Evolutionary conservation across 2,888 invertebrate genomes (phyloP), one percentile per base, ranked within the genome.

Genomic region (Nebria brevicollis): DNA sequence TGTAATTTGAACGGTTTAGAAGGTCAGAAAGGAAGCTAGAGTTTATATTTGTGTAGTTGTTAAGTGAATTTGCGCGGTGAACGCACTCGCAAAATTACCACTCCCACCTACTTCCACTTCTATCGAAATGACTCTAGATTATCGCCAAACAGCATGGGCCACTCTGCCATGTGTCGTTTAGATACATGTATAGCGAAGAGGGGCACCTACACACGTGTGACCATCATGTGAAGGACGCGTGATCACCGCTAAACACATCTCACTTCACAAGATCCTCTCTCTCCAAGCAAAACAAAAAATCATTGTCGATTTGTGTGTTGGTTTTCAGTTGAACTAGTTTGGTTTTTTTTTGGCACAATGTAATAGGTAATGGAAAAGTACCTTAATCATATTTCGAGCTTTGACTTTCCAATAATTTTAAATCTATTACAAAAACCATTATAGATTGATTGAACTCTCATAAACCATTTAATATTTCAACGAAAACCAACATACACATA

Each of bases 61-160:
- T 54, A 54, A 54, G 54, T 54, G 54, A 54, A 54, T 54, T 54
- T 54, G 54, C 54, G 54, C 54, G 54, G 54, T 54, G 54, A 54
- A 54, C 54, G 54, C 54, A 54, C 54, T 54, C 54, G 13, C 54
- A 54, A 54, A 20, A 54, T 54, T 54, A 54, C 11, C 54, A 54
- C 34, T 34, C 34, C 34, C 34, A 34, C 20, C 20, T 20, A 20
- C 20, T 34, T 34, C 2, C 4, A 34, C 4, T 34, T 34, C 34
- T 34, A 34, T 34, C 1, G 34, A 34, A 34, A 34, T 34, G 34
- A 34, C 5, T 34, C 34, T 34, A 34, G 5, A 34, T 34, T 2
- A 34, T 34, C 34, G 34, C 34, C 2, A 34, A 34, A 34, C 34
- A 34, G 4, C 34, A 34, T 34, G 34, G 34, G 5, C 34, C 34